Evolutionary conservation across 2,888 invertebrate genomes (phyloP), one percentile per base, ranked within the genome.

Genomic region (Caenorhabditis angaria): DNA sequence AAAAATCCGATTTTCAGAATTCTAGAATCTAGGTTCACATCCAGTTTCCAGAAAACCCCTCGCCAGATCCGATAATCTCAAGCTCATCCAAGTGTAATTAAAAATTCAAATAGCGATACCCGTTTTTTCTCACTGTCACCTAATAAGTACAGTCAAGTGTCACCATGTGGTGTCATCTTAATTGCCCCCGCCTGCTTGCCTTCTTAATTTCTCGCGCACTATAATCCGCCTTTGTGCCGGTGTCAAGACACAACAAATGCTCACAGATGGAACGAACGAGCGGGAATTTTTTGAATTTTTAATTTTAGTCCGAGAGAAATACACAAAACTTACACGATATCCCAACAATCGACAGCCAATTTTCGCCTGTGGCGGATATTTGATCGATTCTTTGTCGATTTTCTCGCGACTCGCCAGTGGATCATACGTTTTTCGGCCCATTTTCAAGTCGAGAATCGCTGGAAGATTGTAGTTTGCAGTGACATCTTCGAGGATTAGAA

Each of bases 301-400:
- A 27, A 54, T 54, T 25, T 8, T 18, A 27, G 10, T 18, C 27
- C 5, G 6, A 51, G 25, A 61, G 50, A 48, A 24, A 20, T 27
- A 20, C 14, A 10, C 20, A 2, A 12, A 18, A 27, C 56, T 68
- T 47, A 87, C 85, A 53, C 82, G 66, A 58, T 86, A 87, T 35
- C 86, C 86, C 14, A 84, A 77, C 25, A 86, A 72, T n/a, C 86
- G 65, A 70, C 84, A 83, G 27, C 86, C 86, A 28, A 83, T 66
- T 5, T 27, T 75, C 6, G 66, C 61, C 56, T 85, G 85, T 18
- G 80, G 82, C 10, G 82, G 81, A 25, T 80, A 85, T 64, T 86
- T 86, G 56, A 67, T 61, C 20, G 58, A 66, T 57, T 85, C 85
- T 56, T 78, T 78, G 25, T 66, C 56, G 25, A 65, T 69, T 66